phyloP scores from a whole-genome alignment of 2,113 vertebrate species.

The Trochalopteron elliotii region DNA sequence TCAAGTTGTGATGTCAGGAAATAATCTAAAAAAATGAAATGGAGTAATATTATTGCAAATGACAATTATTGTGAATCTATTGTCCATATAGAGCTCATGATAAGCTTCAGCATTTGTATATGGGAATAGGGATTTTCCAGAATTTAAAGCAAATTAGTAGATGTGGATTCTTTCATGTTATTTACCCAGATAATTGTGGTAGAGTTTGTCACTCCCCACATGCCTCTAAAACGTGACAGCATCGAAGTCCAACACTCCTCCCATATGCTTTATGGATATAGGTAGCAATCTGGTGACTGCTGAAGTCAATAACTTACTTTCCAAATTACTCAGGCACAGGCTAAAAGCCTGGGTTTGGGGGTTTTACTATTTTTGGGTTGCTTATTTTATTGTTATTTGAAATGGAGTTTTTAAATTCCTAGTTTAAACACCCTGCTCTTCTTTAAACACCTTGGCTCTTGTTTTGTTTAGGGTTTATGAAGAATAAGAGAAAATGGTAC shows the following conservation, averaged over 20 bases:
- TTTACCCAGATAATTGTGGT: not conserved
- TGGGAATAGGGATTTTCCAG: not conserved
- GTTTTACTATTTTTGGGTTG: not conserved
- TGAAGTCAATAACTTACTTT: not conserved
- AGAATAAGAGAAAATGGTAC: constrained; percentile 62
- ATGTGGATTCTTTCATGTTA: not conserved
- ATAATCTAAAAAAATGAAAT: not conserved
- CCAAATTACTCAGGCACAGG: not conserved
- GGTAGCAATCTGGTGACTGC: not conserved
- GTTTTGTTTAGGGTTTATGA: constrained; percentile 75
- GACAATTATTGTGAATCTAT: not conserved
- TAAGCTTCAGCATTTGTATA: not conserved
- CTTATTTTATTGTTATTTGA: not conserved
- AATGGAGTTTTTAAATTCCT: not conserved
- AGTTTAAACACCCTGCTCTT: not conserved
- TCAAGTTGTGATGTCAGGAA: too few relatives aligned
- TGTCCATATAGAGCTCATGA: not conserved
- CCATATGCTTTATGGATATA: not conserved
- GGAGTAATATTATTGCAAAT: not conserved
- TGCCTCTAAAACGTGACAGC: not conserved
- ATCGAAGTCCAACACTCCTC: accelerated
- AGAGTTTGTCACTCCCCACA: not conserved
- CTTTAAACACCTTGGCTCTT: too few relatives aligned
- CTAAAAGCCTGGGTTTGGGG: not conserved
- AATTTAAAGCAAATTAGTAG: not conserved